Evolutionary conservation across 1,140 invertebrate genomes (phyloP).

Genomic region (Trissolcus basalis): DNA sequence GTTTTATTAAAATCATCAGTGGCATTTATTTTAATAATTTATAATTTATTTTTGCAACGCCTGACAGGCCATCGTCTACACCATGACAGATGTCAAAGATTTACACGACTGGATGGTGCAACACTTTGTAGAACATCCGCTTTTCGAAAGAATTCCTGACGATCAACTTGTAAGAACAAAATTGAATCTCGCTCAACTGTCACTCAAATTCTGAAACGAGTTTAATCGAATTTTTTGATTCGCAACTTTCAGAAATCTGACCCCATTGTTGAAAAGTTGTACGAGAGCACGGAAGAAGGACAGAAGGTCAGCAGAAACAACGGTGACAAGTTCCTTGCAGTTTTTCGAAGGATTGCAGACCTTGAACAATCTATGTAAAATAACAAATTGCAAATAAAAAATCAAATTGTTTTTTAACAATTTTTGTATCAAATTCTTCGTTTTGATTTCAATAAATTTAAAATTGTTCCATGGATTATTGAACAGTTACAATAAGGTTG

Average conservation of each 20-base stretch:
- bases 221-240: too few relatives aligned
- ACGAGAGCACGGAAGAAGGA: slow-evolving; percentile 96
- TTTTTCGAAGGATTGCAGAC: slow-evolving; percentile 86
- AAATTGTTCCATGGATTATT: too few relatives aligned
- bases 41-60: slow-evolving; percentile 25
- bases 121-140: slow-evolving; percentile 93
- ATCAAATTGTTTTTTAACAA: too few relatives aligned
- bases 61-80: slow-evolving; percentile 92
- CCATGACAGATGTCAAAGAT: slow-evolving; percentile 98
- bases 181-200: too few relatives aligned
- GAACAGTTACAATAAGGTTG: too few relatives aligned
- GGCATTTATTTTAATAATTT: slow-evolving; percentile 18
- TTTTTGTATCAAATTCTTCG: too few relatives aligned
- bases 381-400: neutral
- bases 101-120: slow-evolving; percentile 97
- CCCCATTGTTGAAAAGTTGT: slow-evolving; percentile 90
- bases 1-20: too few relatives aligned
- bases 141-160: slow-evolving; percentile 87
- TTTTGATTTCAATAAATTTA: too few relatives aligned
- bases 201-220: too few relatives aligned
- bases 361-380: slow-evolving; percentile 60
- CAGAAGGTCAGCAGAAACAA: slow-evolving; percentile 97
- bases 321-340: slow-evolving; percentile 94
- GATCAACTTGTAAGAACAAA: slow-evolving; percentile 83
- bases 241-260: slow-evolving; percentile 81